A percentile compares a stretch with the other conserved stretches of the same genome.
phyloP scores from a whole-genome alignment of 1,140 invertebrate species.

The Agraylea sexmaculata region DNA sequence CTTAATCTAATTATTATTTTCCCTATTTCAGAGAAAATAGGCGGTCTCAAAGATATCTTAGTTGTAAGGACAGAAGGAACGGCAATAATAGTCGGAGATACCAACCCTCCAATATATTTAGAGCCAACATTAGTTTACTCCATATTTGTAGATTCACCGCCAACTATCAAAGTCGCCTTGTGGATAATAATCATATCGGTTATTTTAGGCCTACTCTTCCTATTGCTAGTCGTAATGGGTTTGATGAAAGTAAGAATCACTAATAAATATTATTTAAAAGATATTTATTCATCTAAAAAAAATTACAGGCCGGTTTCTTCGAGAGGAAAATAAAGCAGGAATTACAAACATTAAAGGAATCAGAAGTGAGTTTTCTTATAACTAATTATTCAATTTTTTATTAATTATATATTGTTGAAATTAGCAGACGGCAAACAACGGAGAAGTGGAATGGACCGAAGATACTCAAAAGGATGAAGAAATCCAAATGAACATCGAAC shows the following conservation, averaged over 20 bases:
- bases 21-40: conserved; percentile 13
- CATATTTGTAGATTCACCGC: conserved; percentile 25
- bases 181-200: conserved; percentile 34
- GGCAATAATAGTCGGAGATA: background rate
- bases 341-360: conserved; percentile 24
- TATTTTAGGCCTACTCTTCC: conserved; percentile 27
- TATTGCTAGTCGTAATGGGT: conserved; percentile 25
- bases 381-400: background rate
- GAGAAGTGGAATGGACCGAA: conserved; percentile 8
- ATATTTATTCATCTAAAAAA: conserved; percentile 1
- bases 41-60: conserved; percentile 15
- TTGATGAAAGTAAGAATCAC: conserved; percentile 26
- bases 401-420: background rate
- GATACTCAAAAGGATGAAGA: conserved; percentile 10
- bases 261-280: conserved; percentile 9
- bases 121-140: conserved; percentile 21
- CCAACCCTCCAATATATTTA: conserved; percentile 1
- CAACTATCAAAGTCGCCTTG: conserved; percentile 20
- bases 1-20: no score
- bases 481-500: conserved; percentile 2
- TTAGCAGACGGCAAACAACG: conserved; percentile 1
- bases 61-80: conserved; percentile 5
- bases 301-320: conserved; percentile 28
- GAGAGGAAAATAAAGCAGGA: conserved; percentile 27
- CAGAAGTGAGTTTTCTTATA: conserved; percentile 12